Conservation (phyloP, 2,888 invertebrate species). For the Aproaerema taeniolella region DNA sequence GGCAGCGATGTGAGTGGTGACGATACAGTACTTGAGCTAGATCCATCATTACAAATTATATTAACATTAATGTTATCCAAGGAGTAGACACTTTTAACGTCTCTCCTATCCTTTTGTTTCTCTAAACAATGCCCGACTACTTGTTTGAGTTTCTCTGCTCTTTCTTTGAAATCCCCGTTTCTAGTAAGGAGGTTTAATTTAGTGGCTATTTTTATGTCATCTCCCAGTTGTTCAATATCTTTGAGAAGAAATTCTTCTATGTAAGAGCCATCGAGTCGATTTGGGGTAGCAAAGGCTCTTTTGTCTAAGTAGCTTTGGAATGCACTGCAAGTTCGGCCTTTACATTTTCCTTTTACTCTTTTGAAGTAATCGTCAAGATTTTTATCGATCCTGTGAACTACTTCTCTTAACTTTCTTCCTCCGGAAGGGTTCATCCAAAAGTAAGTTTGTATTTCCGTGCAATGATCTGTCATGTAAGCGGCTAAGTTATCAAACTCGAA, state of each 20-base stretch:
- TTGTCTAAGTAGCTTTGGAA: slow-evolving; percentile 45
- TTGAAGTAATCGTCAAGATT: slow-evolving; percentile 50
- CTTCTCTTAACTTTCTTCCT: slow-evolving; percentile 48
- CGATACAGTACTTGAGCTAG: too few relatives aligned
- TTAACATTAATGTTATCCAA: slow-evolving; percentile 54
- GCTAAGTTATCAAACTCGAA: slow-evolving; percentile 55
- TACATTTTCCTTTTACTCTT: slow-evolving; percentile 52
- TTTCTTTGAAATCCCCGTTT: slow-evolving; percentile 25
- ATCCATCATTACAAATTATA: slow-evolving; percentile 52
- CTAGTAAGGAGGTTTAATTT: slow-evolving; percentile 21
- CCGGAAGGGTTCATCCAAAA: slow-evolving; percentile 57
- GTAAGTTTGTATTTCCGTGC: slow-evolving; percentile 59
- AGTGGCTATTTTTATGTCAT: slow-evolving; percentile 29
- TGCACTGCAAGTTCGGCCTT: slow-evolving; percentile 44
- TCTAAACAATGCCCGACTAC: slow-evolving; percentile 26
- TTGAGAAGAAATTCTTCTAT: slow-evolving; percentile 17
- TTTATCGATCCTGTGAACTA: slow-evolving; percentile 46
- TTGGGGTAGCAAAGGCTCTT: slow-evolving; percentile 22
- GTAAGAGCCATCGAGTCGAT: slow-evolving; percentile 13
- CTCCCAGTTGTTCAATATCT: slow-evolving; percentile 26
- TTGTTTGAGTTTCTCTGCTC: slow-evolving; percentile 26
- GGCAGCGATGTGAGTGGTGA: too few relatives aligned
- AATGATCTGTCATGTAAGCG: slow-evolving; percentile 53
- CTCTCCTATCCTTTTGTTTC: background rate
- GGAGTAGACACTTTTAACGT: slow-evolving; percentile 38